Evolutionary conservation across 2,888 invertebrate species (phyloP), one percentile per base, ranked within the genome.

Genomic region (Perithous albicinctus): DNA sequence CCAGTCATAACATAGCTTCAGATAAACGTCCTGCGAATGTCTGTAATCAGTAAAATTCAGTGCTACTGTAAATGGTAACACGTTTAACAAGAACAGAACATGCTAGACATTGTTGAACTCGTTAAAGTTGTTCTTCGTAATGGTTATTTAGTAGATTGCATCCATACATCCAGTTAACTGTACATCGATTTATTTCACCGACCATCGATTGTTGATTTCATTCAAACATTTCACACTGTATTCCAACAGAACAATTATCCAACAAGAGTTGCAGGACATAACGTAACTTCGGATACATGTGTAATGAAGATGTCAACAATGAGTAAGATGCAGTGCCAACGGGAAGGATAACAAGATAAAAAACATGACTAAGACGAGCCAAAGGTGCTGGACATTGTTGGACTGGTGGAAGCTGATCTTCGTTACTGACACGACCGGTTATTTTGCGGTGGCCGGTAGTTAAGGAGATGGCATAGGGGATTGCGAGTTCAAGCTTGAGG

Each of bases 391-490:
- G 32, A 59, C 59, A 56, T 56, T 48, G 56, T 41, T 43, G 54
- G 41, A 26, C 63, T 41, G 20, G 38, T 48, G 48, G 29, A 63
- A 70, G 43, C 29, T 64, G 70, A 78, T 78, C 73, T 78, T 69
- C 54, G 56, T 77, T 69, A 77, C 77, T 46, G 69, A 69, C 29
- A 67, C 64, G 70, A 51, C 64, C 38, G 46, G 70, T 77, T 80
- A 70, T 78, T 78, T 72, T n/a, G 72, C 72, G 74, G 66, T 78
- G 74, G 74, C 38, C 67, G 64, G 75, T 75, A 78, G 78, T 84
- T 80, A 81, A 77, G 78, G 43, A 23, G 61, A 56, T 48, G 56
- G 69, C 43, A 38, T 48, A 54, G 23, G 72, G 66, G 54, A 48
- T 59, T 20, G 41, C 35, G 61, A 46, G 43, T 51, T 73, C 61